Evolutionary conservation across 2,888 invertebrate species (phyloP).

Genomic region (Ashinkailepas kermadecensis): DNA sequence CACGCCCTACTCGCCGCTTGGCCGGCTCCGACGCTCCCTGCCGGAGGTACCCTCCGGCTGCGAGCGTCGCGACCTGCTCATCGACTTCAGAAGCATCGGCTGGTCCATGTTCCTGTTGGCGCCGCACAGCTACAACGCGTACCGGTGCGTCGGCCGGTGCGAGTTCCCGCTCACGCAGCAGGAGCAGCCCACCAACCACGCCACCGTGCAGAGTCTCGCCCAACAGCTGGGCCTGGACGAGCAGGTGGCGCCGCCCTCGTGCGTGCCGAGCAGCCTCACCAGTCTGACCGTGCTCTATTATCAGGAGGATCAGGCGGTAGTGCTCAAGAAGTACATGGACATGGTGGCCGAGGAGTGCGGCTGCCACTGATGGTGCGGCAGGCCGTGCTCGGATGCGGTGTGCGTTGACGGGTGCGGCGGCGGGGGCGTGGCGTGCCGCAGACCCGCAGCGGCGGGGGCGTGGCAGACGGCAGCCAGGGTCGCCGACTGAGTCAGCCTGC

Average conservation of each 20-base stretch:
- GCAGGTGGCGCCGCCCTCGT: conserved; percentile 88
- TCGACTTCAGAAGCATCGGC: conserved; percentile 92
- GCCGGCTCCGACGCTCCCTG: background rate
- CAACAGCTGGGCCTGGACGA: conserved; percentile 75
- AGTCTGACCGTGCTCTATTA: conserved; percentile 94
- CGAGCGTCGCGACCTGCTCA: conserved; percentile 78
- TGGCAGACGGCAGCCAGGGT: background rate
- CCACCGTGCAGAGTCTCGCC: conserved; percentile 93
- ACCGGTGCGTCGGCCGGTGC: conserved; percentile 91
- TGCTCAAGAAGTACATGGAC: conserved; percentile 96
- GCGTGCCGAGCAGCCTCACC: conserved; percentile 89
- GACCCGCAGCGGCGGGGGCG: background rate
- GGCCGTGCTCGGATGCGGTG: background rate
- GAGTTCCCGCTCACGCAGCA: conserved; percentile 87
- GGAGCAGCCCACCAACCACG: conserved; percentile 95
- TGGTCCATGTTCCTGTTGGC: conserved; percentile 99
- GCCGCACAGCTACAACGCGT: conserved; percentile 91
- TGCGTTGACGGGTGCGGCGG: background rate
- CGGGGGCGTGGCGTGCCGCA: background rate
- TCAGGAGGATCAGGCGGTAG: conserved; percentile 88
- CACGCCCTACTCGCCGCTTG: background rate
- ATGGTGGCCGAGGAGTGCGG: conserved; percentile 98
- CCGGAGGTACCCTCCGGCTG: conserved; percentile 58
- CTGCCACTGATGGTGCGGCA: conserved; percentile 60
- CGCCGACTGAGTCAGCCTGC: background rate